Conservation (phyloP, 2,113 vertebrate genomes). For the Notothenia coriiceps region DNA sequence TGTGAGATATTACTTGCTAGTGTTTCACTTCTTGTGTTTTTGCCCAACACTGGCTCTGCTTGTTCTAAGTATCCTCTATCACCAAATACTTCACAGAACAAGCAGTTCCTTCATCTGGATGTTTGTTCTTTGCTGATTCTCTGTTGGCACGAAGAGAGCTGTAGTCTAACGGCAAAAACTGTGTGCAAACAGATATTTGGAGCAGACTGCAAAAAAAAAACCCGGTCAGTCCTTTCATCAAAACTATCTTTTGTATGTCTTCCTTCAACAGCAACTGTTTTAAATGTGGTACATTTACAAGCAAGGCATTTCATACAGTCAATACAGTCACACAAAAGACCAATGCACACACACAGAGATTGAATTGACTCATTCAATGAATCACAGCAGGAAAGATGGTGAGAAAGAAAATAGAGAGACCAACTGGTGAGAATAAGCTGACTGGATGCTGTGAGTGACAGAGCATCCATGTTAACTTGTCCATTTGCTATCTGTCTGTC, state of each 20-base stretch:
- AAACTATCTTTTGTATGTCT: conserved; percentile 3
- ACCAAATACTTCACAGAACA: conserved; percentile 9
- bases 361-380: conserved; percentile 32
- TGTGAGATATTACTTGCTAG: conserved; percentile 32
- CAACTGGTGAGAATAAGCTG: conserved; percentile 51
- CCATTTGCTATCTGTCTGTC: conserved; percentile 45
- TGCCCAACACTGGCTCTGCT: conserved; percentile 6
- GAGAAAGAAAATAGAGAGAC: conserved; percentile 41
- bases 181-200: conserved; percentile 29
- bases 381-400: conserved; percentile 42
- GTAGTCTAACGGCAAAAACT: conserved; percentile 8
- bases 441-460: conserved; percentile 51
- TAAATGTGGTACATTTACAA: conserved; percentile 32
- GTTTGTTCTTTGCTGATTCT: conserved; percentile 4
- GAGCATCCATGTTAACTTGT: conserved; percentile 34
- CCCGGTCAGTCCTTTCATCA: conserved; percentile 29
- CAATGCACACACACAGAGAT: conserved; percentile 17
- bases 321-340: conserved; percentile 18
- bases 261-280: conserved; percentile 13
- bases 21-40: conserved; percentile 31
- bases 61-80: conserved; percentile 19
- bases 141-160: conserved; percentile 11
- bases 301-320: conserved; percentile 24
- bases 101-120: neutral
- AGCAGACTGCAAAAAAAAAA: conserved; percentile 16